Conservation (phyloP, 2,113 vertebrate species). For the Scomber japonicus region DNA sequence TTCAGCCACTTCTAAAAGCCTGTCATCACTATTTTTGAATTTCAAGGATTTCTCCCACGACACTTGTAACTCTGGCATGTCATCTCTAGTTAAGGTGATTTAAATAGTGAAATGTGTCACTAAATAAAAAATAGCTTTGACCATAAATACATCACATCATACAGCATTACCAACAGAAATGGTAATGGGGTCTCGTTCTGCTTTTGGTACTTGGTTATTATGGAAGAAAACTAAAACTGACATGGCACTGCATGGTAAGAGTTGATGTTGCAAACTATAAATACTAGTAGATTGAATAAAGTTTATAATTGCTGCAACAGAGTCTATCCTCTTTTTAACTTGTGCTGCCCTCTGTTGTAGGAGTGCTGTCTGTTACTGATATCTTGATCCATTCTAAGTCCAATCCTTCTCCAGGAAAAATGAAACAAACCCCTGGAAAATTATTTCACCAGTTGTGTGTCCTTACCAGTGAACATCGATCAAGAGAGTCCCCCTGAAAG, state of each 20-base stretch:
- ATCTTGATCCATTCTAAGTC: not conserved
- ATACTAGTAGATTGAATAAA: slow-evolving; percentile 17
- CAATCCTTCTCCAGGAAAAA: not conserved
- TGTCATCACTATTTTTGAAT: slow-evolving; percentile 30
- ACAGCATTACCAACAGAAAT: not conserved
- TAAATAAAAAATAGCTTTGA: slow-evolving; percentile 14
- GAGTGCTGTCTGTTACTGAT: not conserved
- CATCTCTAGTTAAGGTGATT: slow-evolving; percentile 26
- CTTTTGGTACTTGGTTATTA: slow-evolving; percentile 6
- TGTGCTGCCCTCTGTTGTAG: not conserved
- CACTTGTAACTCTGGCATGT: not conserved
- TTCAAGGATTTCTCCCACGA: not conserved
- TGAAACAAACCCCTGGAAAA: slow-evolving; percentile 9
- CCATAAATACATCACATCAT: slow-evolving; percentile 4
- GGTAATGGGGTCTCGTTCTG: not conserved
- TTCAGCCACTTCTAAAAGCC: slow-evolving; percentile 19
- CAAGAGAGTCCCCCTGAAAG: slow-evolving; percentile 10
- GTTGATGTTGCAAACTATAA: not conserved
- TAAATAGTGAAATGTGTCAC: slow-evolving; percentile 35
- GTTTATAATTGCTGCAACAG: slow-evolving; percentile 12
- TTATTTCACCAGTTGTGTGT: not conserved
- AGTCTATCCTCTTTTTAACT: slow-evolving; percentile 27
- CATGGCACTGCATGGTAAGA: slow-evolving; percentile 2
- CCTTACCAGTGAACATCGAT: not conserved
- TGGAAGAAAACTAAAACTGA: slow-evolving; percentile 22